Evolutionary conservation across 2,888 invertebrate species (phyloP), one percentile per base, ranked within the genome.

Genomic region (Trileptium ribeirensis): DNA sequence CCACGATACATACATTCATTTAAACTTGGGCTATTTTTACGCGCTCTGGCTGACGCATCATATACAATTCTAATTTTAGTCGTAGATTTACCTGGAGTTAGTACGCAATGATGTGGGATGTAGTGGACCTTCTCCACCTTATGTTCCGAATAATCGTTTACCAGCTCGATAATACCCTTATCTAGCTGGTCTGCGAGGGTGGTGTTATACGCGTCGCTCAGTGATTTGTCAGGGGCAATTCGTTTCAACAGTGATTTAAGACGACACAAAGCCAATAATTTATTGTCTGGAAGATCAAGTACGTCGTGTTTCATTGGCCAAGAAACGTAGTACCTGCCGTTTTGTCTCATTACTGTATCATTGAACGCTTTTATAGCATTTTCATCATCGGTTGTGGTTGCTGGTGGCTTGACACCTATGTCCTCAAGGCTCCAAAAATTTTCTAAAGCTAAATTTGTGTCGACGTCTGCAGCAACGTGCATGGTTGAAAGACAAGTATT

Each of bases 1-100:
- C 84, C 84, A 19, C 80, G 39, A 70, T 84, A 82, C 15, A 83
- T 40, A 74, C 83, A 84, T 67, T 84, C 83, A 82, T 84, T 84
- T 29, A 84, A 78, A 19, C 80, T 78, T 1, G 74, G 24, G 0
- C 70, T 81, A 79, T 83, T 75, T 0, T 2, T 29, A 78, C 81
- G 80, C 29, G 36, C 37, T 78, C 29, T 78, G 0, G 78, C 80
- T 0, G 82, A 83, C 1, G 82, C 86, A 81, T 86, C 86, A 74
- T 81, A 86, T 8, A 86, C 85, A 36, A 83, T 79, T 15, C 85
- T 36, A 15, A 86, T 39, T 77, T 86, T 86, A 0, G 85, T 51
- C 8, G 51, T 75, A 29, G 70, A 24, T 24, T 84, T 83, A 8
- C 64, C 24, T n/a, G 83, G 81, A 0, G 79, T 78, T n/a, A 84